Percentiles rank a stretch among this genome's conserved stretches.
Evolutionary conservation across 2,888 invertebrate species (phyloP).

Genomic region (Heliconius cydno): DNA sequence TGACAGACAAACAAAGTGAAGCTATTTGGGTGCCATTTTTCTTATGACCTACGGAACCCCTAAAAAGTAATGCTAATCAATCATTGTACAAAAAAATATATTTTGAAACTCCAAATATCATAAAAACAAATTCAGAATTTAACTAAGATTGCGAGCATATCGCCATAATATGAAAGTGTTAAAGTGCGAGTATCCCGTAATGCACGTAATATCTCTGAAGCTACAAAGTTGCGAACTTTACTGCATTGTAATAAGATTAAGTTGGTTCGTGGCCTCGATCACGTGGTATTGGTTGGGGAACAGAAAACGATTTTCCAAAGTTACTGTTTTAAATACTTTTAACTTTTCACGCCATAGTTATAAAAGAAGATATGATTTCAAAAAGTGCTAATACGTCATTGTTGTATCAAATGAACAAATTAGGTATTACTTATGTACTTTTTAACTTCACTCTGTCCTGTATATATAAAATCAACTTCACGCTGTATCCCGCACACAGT

Average conservation of each 20-base stretch:
- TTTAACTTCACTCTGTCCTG: too few relatives aligned
- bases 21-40: too few relatives aligned
- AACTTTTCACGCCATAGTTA: neutral
- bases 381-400: too few relatives aligned
- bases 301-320: constrained; percentile 8
- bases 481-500: too few relatives aligned
- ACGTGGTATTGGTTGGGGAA: constrained; percentile 9
- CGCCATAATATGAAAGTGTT: neutral
- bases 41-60: too few relatives aligned
- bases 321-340: constrained; percentile 14
- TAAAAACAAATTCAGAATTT: neutral
- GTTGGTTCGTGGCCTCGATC: constrained; percentile 15
- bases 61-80: too few relatives aligned
- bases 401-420: too few relatives aligned
- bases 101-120: neutral
- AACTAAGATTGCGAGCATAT: constrained; percentile 2
- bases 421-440: too few relatives aligned
- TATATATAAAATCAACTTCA: too few relatives aligned
- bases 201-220: constrained; percentile 16
- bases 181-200: constrained; percentile 10
- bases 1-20: too few relatives aligned
- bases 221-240: constrained; percentile 17
- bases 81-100: too few relatives aligned
- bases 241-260: constrained; percentile 19
- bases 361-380: neutral